These are phyloP conservation scores for Xanthia icteritia DNA, from an alignment of 2,888 invertebrate genomes.

Conservation along the genomic window DNA sequence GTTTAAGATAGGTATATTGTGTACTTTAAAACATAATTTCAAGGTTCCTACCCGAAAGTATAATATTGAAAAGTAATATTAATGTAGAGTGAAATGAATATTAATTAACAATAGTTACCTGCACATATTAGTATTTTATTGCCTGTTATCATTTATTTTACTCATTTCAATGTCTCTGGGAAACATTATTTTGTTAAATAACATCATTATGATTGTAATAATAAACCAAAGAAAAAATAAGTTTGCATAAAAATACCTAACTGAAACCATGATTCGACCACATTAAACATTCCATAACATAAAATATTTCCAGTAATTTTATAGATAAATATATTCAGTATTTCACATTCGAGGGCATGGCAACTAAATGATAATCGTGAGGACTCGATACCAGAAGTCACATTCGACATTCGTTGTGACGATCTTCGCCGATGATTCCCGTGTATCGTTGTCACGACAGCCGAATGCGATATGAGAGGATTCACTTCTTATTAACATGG, in stretches of 20 bases:
- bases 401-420: background rate
- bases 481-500: background rate
- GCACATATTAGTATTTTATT: constrained; percentile 65
- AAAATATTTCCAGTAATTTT: constrained; percentile 33
- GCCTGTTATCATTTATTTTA: constrained; percentile 16
- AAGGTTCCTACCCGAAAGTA: constrained; percentile 88
- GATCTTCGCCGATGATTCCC: background rate
- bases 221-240: constrained; percentile 63
- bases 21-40: constrained; percentile 77
- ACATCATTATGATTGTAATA: constrained; percentile 40
- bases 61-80: constrained; percentile 76
- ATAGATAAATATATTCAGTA: background rate
- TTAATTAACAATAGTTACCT: constrained; percentile 82
- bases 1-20: constrained; percentile 71
- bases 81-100: constrained; percentile 77
- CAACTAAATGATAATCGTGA: background rate
- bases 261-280: constrained; percentile 37
- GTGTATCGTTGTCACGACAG: background rate
- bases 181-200: constrained; percentile 20
- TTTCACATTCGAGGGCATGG: background rate
- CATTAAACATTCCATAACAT: constrained; percentile 57
- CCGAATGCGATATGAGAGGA: background rate
- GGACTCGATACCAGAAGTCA: background rate
- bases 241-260: background rate
- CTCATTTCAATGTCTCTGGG: constrained; percentile 19